Percentiles rank a stretch among this genome's conserved stretches.
Evolutionary conservation across 2,113 vertebrate species (phyloP).

Genomic region (Arvicanthis niloticus): DNA sequence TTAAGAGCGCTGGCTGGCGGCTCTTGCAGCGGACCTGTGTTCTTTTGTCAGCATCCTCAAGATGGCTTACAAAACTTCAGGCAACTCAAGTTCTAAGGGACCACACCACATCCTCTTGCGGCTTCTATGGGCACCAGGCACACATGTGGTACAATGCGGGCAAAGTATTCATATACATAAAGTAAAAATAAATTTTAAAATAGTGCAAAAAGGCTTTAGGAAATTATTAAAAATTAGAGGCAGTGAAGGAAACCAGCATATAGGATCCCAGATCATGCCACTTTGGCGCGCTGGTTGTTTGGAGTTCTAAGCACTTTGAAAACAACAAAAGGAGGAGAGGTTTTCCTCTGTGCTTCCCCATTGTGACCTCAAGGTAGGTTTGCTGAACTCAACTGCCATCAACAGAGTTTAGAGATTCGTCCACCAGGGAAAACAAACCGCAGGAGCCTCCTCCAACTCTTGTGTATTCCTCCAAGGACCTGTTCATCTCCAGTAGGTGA

Average conservation of each 20-base stretch:
- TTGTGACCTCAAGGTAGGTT: neutral
- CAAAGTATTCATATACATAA: neutral
- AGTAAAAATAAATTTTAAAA: neutral
- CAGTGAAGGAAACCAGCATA: neutral
- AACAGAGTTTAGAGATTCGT: neutral
- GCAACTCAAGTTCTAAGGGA: neutral
- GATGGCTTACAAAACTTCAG: neutral
- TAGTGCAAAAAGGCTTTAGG: neutral
- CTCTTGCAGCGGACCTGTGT: neutral
- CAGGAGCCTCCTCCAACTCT: neutral
- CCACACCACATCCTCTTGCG: neutral
- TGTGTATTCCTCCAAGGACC: neutral
- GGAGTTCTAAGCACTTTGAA: neutral
- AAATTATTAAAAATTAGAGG: neutral
- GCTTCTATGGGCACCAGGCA: neutral
- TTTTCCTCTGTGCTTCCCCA: neutral
- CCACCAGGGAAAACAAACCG: neutral
- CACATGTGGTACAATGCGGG: neutral
- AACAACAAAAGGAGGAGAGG: neutral
- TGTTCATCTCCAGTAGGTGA: neutral
- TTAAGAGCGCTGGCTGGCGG: neutral
- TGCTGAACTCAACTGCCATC: neutral
- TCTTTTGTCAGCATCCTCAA: neutral
- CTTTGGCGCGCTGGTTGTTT: neutral
- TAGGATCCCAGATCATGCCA: neutral